Base-by-base conservation (phyloP, 2,888 invertebrate genomes). In the Aphrophora alni region DNA sequence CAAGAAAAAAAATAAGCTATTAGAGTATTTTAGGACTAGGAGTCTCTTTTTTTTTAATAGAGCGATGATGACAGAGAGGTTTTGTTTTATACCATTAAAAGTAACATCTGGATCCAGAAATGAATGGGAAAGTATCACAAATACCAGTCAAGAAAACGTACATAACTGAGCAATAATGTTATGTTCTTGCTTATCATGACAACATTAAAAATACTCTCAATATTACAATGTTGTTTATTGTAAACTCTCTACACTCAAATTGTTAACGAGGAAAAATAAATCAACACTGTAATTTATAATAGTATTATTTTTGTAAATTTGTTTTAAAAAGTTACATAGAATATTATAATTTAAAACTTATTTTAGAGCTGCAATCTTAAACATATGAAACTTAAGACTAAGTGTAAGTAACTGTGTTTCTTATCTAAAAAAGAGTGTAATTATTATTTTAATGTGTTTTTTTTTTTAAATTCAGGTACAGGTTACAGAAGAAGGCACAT, bases 401-500 rank as follows among this genome's bases (percentile, higher is more conserved):
- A 59, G 59, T 59, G 59, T 59, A 59, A 59, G 59, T 59, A 59
- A 59, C 59, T 59, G 59, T 59, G 59, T 59, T n/a, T 21, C 59
- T 59, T 59, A 59, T 12, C 59, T 59, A 59, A 59, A 10, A 59
- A 59, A 59, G 59, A 21, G 59, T 59, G 59, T 21, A 21, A 7
- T 59, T 59, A 59, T n/a, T 59, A 8, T n/a, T 44, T 44, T 44
- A 14, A 2, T 59, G 21, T 59, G 59, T 44, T 44, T 44, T 44
- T 14, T 44, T 44, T 44, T 44, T 44, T 44, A 14, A 44, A 59
- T 59, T 59, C 59, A 59, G 59, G 59, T 59, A 59, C 59, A 59
- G 59, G 59, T 59, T 59, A 59, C 59, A 59, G 59, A 59, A 59
- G 59, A 59, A 59, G 59, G 59, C 59, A 59, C 59, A 59, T 59